Base-by-base conservation (phyloP, 2,113 vertebrate genomes). In the Indicator maculatus region DNA sequence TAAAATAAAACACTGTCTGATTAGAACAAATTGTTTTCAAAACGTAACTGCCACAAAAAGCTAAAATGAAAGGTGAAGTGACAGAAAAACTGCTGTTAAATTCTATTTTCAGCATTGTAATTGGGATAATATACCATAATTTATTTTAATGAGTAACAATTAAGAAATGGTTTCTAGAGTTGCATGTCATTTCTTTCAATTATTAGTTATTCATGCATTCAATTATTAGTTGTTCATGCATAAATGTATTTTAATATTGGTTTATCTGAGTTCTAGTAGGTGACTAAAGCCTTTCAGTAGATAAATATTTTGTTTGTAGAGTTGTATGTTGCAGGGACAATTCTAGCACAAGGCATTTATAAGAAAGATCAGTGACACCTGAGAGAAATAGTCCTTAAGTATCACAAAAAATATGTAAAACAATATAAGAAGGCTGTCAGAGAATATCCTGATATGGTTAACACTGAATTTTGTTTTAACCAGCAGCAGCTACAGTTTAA, bases 131-230 rank as follows among this genome's bases (percentile, higher is more conserved):
- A 97, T 90, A 87, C 94, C 82, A 70, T 94, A 97, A 98, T 98
- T 98, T 98, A 96, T 95, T 96, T 95, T 97, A 98, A 98, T 97
- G 97, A 98, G 95, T 96, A 97, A 95, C 96, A 98, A 97, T 98
- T 98, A 98, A 97, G 94, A 97, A 98, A 97, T 33, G 53, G 88
- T 93, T 98, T 97, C 72, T 96, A 85, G 94, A 96, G 96, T 94
- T 97, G 77, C 84, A 90, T 93, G 89, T 95, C 97, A 98, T 97
- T 97, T 97, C 95, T 97, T 97, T 97, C 96, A 96, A 93, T 98
- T 97, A 98, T 98, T 98, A 97, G 94, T 97, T 98, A 44, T 44
- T 44, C 41, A 44, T 44, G 41, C 41, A 44, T 44, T 44, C 41
- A 44, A 44, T 44, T 44, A 98, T 97, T 97, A 98, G 96, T 95